Evolutionary conservation across 2,113 vertebrate species (phyloP).

Genomic region (Hypanus sabinus): DNA sequence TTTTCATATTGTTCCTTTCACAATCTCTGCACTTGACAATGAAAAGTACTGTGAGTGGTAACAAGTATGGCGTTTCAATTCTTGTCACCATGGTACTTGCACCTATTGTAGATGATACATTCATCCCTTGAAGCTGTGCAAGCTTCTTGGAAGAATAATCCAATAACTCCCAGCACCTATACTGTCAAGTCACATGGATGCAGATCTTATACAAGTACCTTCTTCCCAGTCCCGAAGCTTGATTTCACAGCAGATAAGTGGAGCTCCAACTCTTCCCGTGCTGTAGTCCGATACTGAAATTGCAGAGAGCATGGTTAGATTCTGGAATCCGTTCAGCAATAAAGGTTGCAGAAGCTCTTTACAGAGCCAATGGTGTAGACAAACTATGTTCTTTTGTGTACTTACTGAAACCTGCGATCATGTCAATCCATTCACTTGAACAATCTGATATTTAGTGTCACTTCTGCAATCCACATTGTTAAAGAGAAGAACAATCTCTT

Average conservation of each 20-base stretch:
- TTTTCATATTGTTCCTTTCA: background rate
- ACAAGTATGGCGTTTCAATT: background rate
- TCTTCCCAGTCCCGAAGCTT: slow-evolving; percentile 86
- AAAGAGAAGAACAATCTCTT: background rate
- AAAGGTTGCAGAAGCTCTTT: no score
- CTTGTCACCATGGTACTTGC: background rate
- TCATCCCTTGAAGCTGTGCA: no score
- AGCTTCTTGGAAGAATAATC: no score
- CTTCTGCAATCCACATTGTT: background rate
- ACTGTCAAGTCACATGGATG: no score
- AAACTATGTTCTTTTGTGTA: background rate
- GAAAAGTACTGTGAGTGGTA: background rate
- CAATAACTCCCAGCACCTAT: no score
- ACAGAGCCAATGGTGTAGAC: background rate
- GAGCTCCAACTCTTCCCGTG: slow-evolving; percentile 88
- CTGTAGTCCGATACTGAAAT: slow-evolving; percentile 62
- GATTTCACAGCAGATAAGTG: slow-evolving; percentile 88
- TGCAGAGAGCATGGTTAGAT: background rate
- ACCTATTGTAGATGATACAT: no score
- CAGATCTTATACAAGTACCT: slow-evolving; percentile 57
- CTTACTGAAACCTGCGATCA: background rate
- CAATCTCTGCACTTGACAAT: background rate
- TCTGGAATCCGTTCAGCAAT: slow-evolving; percentile 9
- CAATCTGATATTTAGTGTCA: background rate
- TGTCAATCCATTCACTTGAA: background rate